A percentile compares a stretch with the other conserved stretches of the same genome.
These are phyloP conservation scores for Bedellia somnulentella DNA, from an alignment of 2,888 invertebrate species.

Conservation along the genomic window DNA sequence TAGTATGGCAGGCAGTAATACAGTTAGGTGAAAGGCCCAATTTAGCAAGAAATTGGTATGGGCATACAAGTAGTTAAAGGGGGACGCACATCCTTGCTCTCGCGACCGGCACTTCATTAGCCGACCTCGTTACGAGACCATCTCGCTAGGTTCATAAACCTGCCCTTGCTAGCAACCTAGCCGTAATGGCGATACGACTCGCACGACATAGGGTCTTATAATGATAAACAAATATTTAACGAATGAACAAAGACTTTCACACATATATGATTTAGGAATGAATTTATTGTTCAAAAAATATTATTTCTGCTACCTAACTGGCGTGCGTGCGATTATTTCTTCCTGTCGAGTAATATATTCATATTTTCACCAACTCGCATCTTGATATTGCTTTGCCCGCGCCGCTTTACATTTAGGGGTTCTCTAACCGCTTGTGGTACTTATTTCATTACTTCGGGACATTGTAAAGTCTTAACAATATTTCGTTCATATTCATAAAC, in stretches of 20 bases:
- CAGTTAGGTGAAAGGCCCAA: conserved; percentile 34
- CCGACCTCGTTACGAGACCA: conserved; percentile 25
- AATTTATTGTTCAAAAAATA: too few relatives aligned
- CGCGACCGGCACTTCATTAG: conserved; percentile 47
- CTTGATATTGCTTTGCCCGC: conserved; percentile 43
- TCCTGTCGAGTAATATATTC: conserved; percentile 50
- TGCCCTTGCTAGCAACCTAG: too few relatives aligned
- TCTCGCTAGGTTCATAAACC: background rate
- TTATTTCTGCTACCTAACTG: conserved; percentile 17
- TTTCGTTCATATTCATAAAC: too few relatives aligned
- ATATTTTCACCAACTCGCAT: conserved; percentile 54
- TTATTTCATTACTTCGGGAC: conserved; percentile 3
- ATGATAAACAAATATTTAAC: too few relatives aligned
- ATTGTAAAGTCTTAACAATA: too few relatives aligned
- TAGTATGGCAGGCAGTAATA: conserved; percentile 24
- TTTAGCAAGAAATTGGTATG: conserved; percentile 42
- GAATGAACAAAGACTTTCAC: too few relatives aligned
- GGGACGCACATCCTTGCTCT: conserved; percentile 34
- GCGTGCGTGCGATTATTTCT: conserved; percentile 53
- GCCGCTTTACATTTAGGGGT: conserved; percentile 26
- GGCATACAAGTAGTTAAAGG: conserved; percentile 20
- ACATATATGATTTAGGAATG: too few relatives aligned
- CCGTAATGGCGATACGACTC: too few relatives aligned
- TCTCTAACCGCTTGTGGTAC: conserved; percentile 5
- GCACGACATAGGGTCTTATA: too few relatives aligned